These are phyloP conservation scores for Balanococcus diminutus DNA, from an alignment of 2,888 invertebrate genomes.

Conservation along the genomic window DNA sequence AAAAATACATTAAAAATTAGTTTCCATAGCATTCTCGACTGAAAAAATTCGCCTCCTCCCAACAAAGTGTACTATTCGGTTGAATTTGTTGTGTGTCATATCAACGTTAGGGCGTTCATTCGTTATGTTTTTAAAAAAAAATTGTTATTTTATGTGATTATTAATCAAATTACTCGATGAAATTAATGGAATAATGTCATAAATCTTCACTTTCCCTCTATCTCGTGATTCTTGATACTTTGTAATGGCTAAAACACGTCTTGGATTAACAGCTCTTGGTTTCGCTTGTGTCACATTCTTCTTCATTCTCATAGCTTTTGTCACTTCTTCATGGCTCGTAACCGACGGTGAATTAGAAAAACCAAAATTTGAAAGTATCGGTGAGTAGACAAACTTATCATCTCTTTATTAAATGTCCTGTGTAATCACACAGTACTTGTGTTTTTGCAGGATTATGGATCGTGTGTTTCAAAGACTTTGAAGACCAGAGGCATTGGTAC, in stretches of 20 bases:
- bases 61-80: neutral
- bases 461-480: conserved; percentile 87
- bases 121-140: neutral
- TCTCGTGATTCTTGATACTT: neutral
- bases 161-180: neutral
- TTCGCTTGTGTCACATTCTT: conserved; percentile 72
- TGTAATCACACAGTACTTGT: conserved; percentile 44
- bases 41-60: neutral
- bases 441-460: conserved; percentile 84
- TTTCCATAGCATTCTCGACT: too few relatives aligned
- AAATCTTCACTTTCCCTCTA: neutral
- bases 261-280: conserved; percentile 70
- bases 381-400: conserved; percentile 64
- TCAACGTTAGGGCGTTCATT: neutral
- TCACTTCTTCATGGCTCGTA: conserved; percentile 86
- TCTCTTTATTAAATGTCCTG: neutral
- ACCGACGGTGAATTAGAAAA: conserved; percentile 77
- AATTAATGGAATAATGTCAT: neutral
- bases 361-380: conserved; percentile 81
- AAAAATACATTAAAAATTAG: too few relatives aligned
- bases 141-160: neutral
- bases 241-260: conserved; percentile 67
- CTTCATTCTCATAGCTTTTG: conserved; percentile 79
- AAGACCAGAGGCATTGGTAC: conserved; percentile 80
- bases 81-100: neutral